Base-by-base conservation (phyloP, 1,140 invertebrate species). In the Bacillus rossius region DNA sequence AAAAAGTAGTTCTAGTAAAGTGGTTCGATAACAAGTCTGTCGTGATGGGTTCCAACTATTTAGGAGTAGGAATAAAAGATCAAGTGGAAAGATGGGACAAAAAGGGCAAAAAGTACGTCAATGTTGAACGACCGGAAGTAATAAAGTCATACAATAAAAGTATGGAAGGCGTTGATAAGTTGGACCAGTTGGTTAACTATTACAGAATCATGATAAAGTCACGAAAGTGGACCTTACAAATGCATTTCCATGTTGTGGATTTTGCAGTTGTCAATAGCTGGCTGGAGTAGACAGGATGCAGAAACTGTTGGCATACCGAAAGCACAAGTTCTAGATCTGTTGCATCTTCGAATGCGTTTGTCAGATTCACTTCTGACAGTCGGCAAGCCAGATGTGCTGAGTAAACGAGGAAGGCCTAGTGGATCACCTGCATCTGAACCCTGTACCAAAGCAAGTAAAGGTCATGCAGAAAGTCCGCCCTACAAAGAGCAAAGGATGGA, bases 11-110 rank as follows among this genome's bases (percentile, higher is more conserved):
- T 34, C 54, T 75, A 25, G 67, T 69, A 42, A 74, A 73, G 50
- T 75, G 70, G 74, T 37, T 72, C 52, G 71, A 75, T 60, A 75
- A 74, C 65, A 70, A 68, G 45, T 61, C 65, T 59, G 71, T 71
- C 50, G 53, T 67, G 62, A 26, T 76, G 22, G 71, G 66, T 55
- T 75, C 72, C 42, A 75, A 75, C 22, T 75, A 71, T 68, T 51
- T 73, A 64, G 73, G 74, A 38, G 70, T 66, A 45, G 70, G 69
- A 51, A 55, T 66, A 64, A 64, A 29, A 66, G 69, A 72, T 68
- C 60, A 62, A 64, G 66, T 61, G 60, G 67, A 67, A 65, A 70
- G 40, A 67, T 76, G 67, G 60, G 61, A 66, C 65, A 65, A 67
- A 59, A 65, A 60, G 50, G 50, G 64, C 14, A 62, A 67, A 55